These are phyloP conservation scores for Telmatochromis sp. DNA, from an alignment of 2,113 vertebrate genomes.

Conservation along the genomic window DNA sequence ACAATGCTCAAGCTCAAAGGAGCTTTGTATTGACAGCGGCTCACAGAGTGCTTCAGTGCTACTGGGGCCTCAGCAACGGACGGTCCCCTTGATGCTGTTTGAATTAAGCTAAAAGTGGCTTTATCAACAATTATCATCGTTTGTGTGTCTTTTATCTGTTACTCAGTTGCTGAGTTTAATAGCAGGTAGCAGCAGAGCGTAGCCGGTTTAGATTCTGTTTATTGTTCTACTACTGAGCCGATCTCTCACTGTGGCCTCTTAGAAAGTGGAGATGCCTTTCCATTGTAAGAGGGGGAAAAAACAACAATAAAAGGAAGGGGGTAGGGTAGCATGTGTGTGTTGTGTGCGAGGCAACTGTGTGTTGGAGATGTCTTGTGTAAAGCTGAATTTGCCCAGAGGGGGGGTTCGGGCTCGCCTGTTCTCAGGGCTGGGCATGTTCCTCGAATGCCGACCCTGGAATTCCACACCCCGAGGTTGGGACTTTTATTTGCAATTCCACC, in stretches of 20 bases:
- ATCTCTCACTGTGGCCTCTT: constrained; percentile 46
- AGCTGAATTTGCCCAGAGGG: constrained; percentile 40
- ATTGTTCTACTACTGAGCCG: constrained; percentile 30
- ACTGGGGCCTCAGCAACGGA: constrained; percentile 20
- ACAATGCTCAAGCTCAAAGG: constrained; percentile 58
- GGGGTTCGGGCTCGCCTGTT: constrained; percentile 46
- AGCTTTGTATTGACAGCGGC: constrained; percentile 59
- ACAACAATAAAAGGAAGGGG: constrained; percentile 64
- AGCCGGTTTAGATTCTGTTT: constrained; percentile 28
- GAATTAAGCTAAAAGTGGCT: background rate
- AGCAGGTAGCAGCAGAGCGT: constrained; percentile 1
- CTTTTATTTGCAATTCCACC: constrained; percentile 53
- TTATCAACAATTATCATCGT: background rate
- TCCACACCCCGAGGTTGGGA: constrained; percentile 49
- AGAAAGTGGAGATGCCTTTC: constrained; percentile 52
- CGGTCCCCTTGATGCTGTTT: background rate
- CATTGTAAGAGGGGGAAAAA: constrained; percentile 41
- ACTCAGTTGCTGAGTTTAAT: constrained; percentile 26
- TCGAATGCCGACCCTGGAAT: constrained; percentile 61
- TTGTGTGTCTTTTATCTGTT: constrained; percentile 9
- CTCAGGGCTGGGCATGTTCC: constrained; percentile 53
- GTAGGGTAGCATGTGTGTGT: constrained; percentile 43
- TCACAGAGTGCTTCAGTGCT: constrained; percentile 1
- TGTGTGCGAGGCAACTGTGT: constrained; percentile 18
- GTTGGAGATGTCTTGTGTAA: constrained; percentile 43